Base-by-base conservation (phyloP, 2,888 invertebrate species). In the Pocota personata region DNA sequence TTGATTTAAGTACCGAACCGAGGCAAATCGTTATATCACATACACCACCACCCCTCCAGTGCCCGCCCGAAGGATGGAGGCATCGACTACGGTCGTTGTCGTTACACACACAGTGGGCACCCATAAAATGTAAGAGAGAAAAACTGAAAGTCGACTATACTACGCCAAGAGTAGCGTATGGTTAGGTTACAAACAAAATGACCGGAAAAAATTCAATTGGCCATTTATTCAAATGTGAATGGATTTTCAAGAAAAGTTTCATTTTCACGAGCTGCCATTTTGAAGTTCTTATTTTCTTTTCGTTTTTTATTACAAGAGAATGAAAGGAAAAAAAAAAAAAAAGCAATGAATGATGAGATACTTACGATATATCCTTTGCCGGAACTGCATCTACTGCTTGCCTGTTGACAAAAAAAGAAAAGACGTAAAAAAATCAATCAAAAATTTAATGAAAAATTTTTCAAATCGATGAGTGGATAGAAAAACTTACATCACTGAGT, bases 321-420 rank as follows among this genome's bases (percentile, higher is more conserved):
- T 12, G 1, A 16, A 46, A 40, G 64, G 46, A 52, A 24, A 46
- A 24, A 21, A 16, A 16, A 12, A 40, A 27, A 55, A n/a, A 12
- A 35, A 27, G 24, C 19, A 35, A 52, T 52, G 43, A 37, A 60
- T 24, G 35, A 19, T 10, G 27, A 66, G 55, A 55, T 95, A 96
- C 97, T 96, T 94, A 97, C 97, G 96, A 97, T 96, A 96, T 97
- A 97, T 95, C 97, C 97, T 95, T 96, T 96, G 94, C 96, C 97
- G 94, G 96, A 97, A 95, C 96, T 97, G 95, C 96, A 96, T 94
- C 96, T 96, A 95, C 96, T 96, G 95, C 97, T 96, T 93, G 96
- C 96, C 86, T 86, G 82, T 86, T 62, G 19, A 35, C 10, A 95
- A 93, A 93, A 93, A 93, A 94, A 94, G 93, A 93, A 21, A 6